Conservation (phyloP, 1,140 invertebrate genomes). For the Drosophila quadrilineata region DNA sequence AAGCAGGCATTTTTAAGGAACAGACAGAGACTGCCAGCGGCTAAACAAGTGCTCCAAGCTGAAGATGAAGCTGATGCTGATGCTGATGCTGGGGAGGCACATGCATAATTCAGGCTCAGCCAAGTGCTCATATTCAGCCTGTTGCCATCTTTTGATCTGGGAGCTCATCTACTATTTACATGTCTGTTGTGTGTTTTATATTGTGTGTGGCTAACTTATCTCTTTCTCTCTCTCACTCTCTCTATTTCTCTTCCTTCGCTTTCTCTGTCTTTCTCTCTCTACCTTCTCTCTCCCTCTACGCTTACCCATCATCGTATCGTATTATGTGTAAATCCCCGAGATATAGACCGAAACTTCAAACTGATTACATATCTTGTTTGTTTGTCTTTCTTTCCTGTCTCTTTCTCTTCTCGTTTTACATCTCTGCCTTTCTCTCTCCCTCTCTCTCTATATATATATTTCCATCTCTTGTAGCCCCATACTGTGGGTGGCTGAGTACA, state of each 20-base stretch:
- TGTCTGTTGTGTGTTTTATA: not conserved
- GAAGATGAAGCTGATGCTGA: too few relatives aligned
- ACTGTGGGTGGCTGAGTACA: constrained; percentile 88
- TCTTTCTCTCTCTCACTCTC: constrained; percentile 12
- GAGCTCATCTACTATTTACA: constrained; percentile 9
- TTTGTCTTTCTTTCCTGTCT: constrained; percentile 35
- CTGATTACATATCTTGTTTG: constrained; percentile 63
- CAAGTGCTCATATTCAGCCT: constrained; percentile 19
- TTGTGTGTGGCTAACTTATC: not conserved
- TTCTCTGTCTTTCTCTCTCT: constrained; percentile 22
- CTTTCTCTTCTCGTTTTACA: constrained; percentile 32
- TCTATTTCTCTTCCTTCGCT: constrained; percentile 30
- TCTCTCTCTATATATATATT: constrained; percentile 21
- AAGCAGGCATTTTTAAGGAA: constrained; percentile 50
- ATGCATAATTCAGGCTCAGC: constrained; percentile 26
- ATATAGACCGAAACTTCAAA: constrained; percentile 10
- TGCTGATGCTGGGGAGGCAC: constrained; percentile 18
- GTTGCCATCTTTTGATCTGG: constrained; percentile 37
- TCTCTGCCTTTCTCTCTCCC: constrained; percentile 23
- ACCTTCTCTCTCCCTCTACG: constrained; percentile 7
- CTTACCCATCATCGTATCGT: not conserved
- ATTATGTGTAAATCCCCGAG: not conserved
- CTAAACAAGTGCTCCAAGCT: too few relatives aligned
- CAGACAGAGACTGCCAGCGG: constrained; percentile 37
- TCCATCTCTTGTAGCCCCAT: constrained; percentile 86